Conservation (phyloP, 2,888 invertebrate species). For the Sarcophaga rosellei region DNA sequence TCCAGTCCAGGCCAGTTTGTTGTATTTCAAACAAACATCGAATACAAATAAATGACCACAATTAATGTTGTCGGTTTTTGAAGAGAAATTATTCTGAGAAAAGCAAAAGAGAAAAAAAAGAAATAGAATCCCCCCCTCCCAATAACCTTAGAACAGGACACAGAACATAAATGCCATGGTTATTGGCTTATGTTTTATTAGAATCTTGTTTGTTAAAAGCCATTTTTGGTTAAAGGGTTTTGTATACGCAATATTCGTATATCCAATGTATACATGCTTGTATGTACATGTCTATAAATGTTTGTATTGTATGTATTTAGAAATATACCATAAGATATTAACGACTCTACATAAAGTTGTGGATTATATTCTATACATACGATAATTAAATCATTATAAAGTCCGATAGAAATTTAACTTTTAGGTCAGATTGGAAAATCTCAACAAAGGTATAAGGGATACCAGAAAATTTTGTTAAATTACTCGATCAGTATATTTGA, state of each 20-base stretch:
- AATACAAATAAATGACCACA: slow-evolving; percentile 49
- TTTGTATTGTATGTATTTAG: not conserved
- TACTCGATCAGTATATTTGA: too few species aligned
- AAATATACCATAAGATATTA: too few species aligned
- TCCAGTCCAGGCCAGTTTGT: not conserved
- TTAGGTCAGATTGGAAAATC: too few species aligned
- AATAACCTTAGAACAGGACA: not conserved
- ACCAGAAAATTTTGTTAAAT: too few species aligned
- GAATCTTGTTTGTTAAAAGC: not conserved
- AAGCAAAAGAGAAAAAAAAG: too few species aligned
- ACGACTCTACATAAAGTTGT: too few species aligned
- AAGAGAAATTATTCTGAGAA: not conserved
- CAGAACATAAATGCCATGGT: not conserved
- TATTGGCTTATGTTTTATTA: slow-evolving; percentile 18
- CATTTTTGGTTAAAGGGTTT: too few species aligned
- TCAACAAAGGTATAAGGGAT: too few species aligned
- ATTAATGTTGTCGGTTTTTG: slow-evolving; percentile 39
- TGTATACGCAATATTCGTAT: too few species aligned
- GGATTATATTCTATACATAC: too few species aligned
- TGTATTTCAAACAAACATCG: slow-evolving; percentile 41
- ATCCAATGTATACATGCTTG: not conserved
- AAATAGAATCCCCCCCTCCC: not conserved
- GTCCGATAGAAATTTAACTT: too few species aligned
- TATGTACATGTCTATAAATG: not conserved
- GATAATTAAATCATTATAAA: too few species aligned